These are phyloP conservation scores for Apodemus agrarius DNA, from an alignment of 2,797 vertebrate genomes.

Conservation along the genomic window DNA sequence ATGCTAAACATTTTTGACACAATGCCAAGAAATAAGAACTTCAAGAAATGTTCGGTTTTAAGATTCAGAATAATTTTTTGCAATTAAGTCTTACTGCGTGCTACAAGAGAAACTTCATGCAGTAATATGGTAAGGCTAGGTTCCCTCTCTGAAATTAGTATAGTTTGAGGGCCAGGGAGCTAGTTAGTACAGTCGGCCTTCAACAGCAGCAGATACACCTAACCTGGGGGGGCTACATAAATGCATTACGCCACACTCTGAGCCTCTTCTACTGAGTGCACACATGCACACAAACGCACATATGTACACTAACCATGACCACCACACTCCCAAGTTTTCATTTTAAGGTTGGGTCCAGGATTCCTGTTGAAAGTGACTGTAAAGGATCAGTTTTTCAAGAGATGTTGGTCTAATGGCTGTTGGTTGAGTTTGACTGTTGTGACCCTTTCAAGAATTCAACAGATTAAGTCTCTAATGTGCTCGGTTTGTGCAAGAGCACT, in stretches of 20 bases:
- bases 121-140: background rate
- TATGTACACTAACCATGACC: background rate
- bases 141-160: conserved; percentile 15
- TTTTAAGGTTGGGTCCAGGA: background rate
- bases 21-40: conserved; percentile 65
- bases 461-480: background rate
- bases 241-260: background rate
- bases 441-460: conserved; percentile 31
- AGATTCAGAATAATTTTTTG: conserved; percentile 55
- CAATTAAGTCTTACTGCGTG: conserved; percentile 50
- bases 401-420: background rate
- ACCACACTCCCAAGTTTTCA: background rate
- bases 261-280: background rate
- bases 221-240: background rate
- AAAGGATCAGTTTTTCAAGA: background rate
- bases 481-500: background rate
- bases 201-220: background rate
- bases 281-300: background rate
- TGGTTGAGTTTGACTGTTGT: conserved; percentile 5
- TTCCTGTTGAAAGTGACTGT: conserved; percentile 11
- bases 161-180: background rate
- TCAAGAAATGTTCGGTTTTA: conserved; percentile 67
- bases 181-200: conserved; percentile 6
- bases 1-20: conserved; percentile 60
- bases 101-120: conserved; percentile 25